A percentile compares a stretch with the other conserved stretches of the same genome.
Evolutionary conservation across 1,140 invertebrate species (phyloP).

Genomic region (Platorchestia sp.): DNA sequence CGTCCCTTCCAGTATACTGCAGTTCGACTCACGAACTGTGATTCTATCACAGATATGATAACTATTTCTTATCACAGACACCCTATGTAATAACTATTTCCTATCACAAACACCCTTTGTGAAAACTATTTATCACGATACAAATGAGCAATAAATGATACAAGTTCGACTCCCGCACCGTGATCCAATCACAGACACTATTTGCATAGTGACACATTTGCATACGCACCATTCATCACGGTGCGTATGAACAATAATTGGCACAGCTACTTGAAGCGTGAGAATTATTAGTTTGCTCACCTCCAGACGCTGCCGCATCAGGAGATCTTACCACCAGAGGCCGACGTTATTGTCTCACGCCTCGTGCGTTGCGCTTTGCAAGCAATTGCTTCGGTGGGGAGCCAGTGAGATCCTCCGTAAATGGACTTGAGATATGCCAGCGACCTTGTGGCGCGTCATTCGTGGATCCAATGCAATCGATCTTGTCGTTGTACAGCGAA

Average conservation of each 20-base stretch:
- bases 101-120: too few relatives aligned
- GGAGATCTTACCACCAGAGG: background rate
- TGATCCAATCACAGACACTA: background rate
- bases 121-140: too few relatives aligned
- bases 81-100: too few relatives aligned
- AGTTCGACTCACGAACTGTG: background rate
- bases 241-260: conserved; percentile 10
- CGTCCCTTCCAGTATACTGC: background rate
- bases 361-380: background rate
- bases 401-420: background rate
- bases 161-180: background rate
- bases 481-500: background rate
- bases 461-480: background rate
- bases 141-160: too few relatives aligned
- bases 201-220: too few relatives aligned
- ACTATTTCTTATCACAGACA: too few relatives aligned
- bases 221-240: background rate
- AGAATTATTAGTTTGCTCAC: background rate
- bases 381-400: background rate
- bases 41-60: conserved; percentile 1
- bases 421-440: background rate
- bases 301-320: background rate
- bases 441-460: background rate
- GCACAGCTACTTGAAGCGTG: background rate
- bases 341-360: background rate